Evolutionary conservation across 2,113 vertebrate species (phyloP).

Genomic region (Hyperoodon ampullatus): DNA sequence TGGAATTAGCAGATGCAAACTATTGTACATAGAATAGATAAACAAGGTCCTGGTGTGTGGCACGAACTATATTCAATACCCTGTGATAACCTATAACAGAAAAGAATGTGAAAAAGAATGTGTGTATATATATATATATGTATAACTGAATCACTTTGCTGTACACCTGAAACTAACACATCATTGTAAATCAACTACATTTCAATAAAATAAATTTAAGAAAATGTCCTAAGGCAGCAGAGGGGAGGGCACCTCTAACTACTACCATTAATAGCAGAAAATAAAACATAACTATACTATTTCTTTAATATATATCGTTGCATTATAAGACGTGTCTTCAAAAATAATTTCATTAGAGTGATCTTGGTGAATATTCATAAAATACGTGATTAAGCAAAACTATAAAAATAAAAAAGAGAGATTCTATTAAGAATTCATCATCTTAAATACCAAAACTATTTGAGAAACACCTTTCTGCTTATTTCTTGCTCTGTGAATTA

Average conservation of each 20-base stretch:
- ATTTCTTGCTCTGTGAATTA: slow-evolving; percentile 61
- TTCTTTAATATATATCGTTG: background rate
- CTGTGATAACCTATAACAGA: background rate
- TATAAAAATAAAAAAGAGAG: slow-evolving; percentile 24
- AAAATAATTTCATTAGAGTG: background rate
- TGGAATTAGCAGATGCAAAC: background rate
- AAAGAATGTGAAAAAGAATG: background rate
- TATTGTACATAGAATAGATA: background rate
- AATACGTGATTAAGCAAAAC: background rate
- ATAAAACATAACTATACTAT: background rate
- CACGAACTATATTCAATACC: background rate
- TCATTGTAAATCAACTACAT: background rate
- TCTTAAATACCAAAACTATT: slow-evolving; percentile 65
- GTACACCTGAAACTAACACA: no score
- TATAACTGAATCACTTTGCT: no score
- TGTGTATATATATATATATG: background rate
- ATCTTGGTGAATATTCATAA: background rate
- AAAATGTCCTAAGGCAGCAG: background rate
- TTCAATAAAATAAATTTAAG: background rate
- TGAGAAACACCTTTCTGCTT: slow-evolving; percentile 51
- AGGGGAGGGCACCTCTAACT: background rate
- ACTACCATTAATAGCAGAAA: background rate
- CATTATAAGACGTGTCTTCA: background rate
- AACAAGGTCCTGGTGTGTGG: background rate
- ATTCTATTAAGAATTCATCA: slow-evolving; percentile 56